A percentile compares a stretch with the other conserved stretches of the same genome.
phyloP scores from a whole-genome alignment of 2,113 vertebrate genomes.

The Redunca redunca region DNA sequence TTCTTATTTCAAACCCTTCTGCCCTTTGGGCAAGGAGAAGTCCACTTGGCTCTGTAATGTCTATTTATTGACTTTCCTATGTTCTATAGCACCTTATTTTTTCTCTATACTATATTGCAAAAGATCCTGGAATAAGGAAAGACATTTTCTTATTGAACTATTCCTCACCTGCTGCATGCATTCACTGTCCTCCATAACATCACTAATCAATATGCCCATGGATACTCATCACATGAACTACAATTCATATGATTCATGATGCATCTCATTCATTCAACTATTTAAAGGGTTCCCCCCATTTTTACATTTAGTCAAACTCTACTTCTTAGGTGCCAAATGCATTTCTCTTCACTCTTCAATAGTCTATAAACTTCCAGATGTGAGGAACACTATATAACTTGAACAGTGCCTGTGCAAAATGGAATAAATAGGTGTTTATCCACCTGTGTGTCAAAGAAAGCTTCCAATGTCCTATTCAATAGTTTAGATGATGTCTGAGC shows the following conservation, averaged over 20 bases:
- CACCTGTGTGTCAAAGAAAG: not conserved
- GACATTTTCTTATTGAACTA: not conserved
- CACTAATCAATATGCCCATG: not conserved
- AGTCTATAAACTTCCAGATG: not conserved
- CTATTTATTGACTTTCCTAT: not conserved
- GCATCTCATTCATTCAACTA: not conserved
- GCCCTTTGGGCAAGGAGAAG: not conserved
- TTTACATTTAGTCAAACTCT: not conserved
- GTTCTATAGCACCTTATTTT: not conserved
- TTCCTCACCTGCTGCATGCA: not conserved
- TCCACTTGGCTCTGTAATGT: not conserved
- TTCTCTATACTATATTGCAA: not conserved
- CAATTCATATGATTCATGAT: not conserved
- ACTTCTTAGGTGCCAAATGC: not conserved
- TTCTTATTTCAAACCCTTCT: not conserved
- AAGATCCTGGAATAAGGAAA: not conserved
- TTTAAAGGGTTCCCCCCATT: not conserved
- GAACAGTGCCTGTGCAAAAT: not conserved
- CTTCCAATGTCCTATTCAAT: not conserved
- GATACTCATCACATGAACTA: not conserved
- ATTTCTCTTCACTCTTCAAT: not conserved
- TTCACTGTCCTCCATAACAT: not conserved
- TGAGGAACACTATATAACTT: not conserved
- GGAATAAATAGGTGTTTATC: not conserved
- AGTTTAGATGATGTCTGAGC: not conserved